Evolutionary conservation across 2,888 invertebrate species (phyloP).

Genomic region (Geophilus truncorum): DNA sequence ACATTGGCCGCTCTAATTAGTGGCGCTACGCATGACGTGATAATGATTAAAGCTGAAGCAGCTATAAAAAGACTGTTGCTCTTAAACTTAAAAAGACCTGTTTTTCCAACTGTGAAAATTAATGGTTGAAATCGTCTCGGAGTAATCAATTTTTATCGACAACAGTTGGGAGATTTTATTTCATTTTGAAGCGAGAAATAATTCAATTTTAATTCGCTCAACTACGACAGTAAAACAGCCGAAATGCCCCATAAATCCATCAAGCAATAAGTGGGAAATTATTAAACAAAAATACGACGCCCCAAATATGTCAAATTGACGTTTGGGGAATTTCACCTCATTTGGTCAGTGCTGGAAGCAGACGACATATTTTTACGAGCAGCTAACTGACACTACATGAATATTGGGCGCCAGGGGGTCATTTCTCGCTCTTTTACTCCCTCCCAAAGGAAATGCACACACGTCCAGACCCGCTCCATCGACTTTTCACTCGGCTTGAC

Average conservation of each 20-base stretch:
- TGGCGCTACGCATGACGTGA: not conserved
- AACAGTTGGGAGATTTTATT: no score
- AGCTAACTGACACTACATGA: not conserved
- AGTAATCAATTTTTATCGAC: no score
- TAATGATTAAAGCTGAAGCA: not conserved
- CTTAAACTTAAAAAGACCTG: no score
- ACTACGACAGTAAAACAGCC: not conserved
- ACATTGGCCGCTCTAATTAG: not conserved
- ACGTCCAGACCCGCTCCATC: not conserved
- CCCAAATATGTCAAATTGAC: not conserved
- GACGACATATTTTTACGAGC: slow-evolving; percentile 20
- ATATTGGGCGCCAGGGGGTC: slow-evolving; percentile 21
- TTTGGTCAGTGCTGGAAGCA: not conserved
- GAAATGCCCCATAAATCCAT: not conserved
- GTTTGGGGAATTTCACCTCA: not conserved
- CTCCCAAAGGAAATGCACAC: not conserved
- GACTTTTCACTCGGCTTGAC: not conserved
- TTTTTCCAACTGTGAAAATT: no score
- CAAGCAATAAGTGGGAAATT: not conserved
- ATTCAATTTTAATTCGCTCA: no score
- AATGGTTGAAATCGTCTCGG: no score
- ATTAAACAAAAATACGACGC: not conserved
- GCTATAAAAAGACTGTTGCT: no score
- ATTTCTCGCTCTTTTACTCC: not conserved
- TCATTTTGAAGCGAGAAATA: no score